Conservation (phyloP, 1,140 invertebrate species). For the Ostrea denselamellosa region DNA sequence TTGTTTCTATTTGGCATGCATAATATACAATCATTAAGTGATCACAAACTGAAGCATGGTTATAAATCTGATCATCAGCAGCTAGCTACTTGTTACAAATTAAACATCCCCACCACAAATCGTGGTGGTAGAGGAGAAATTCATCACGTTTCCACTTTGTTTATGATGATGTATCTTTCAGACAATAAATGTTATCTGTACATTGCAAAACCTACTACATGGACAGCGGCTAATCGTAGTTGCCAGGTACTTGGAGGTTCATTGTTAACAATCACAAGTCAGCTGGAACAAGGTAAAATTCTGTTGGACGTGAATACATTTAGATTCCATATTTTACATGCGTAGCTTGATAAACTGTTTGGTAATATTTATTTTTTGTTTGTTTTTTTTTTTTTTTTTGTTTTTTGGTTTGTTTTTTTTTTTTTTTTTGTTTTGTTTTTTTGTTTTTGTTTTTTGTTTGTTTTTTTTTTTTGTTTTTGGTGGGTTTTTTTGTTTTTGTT, state of each 20-base stretch:
- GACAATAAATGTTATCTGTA: conserved; percentile 12
- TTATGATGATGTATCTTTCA: neutral
- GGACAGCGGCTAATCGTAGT: neutral
- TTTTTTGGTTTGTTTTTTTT: neutral
- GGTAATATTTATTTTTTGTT: no score
- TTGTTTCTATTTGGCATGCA: no score
- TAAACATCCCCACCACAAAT: no score
- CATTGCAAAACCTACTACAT: neutral
- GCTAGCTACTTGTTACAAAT: no score
- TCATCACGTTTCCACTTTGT: no score
- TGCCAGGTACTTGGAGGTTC: neutral
- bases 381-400: neutral
- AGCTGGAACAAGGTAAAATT: conserved; percentile 14
- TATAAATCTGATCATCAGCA: no score
- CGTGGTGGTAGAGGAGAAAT: no score
- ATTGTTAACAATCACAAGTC: neutral
- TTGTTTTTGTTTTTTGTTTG: neutral
- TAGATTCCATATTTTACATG: no score
- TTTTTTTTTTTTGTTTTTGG: neutral
- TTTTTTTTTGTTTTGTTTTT: neutral
- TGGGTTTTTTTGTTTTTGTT: neutral
- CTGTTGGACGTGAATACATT: neutral
- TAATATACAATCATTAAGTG: no score
- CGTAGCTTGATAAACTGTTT: no score
- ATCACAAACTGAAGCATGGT: no score